These are phyloP conservation scores for Trypoxylon attenuatum DNA, from an alignment of 2,888 invertebrate genomes.

Conservation along the genomic window DNA sequence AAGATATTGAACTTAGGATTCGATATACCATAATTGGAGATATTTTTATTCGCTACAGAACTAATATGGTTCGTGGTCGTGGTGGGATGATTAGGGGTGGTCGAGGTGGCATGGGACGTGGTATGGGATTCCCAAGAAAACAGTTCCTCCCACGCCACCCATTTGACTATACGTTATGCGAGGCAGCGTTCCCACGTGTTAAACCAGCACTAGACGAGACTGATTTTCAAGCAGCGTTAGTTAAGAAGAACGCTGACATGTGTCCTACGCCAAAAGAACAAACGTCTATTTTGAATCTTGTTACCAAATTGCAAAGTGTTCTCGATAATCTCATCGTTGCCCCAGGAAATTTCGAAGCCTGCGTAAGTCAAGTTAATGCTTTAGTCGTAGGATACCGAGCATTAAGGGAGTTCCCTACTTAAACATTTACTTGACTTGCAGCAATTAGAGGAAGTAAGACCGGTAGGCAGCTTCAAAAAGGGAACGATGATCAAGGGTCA, in stretches of 20 bases:
- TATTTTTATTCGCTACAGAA: slow-evolving; percentile 6
- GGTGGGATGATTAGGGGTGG: slow-evolving; percentile 82
- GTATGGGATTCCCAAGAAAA: slow-evolving; percentile 80
- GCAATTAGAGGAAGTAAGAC: slow-evolving; percentile 95
- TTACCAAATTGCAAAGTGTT: slow-evolving; percentile 95
- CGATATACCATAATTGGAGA: not conserved
- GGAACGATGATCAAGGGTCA: slow-evolving; percentile 97
- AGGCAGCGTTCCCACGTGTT: slow-evolving; percentile 91
- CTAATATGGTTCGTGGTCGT: slow-evolving; percentile 80
- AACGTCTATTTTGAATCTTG: slow-evolving; percentile 92
- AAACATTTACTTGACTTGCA: slow-evolving; percentile 66
- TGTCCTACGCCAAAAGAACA: slow-evolving; percentile 94
- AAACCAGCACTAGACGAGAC: slow-evolving; percentile 89
- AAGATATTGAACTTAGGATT: too few relatives aligned
- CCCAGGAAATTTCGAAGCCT: slow-evolving; percentile 95
- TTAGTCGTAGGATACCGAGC: too few relatives aligned
- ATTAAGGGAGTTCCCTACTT: too few relatives aligned
- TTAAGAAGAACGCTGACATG: slow-evolving; percentile 94
- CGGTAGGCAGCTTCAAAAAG: slow-evolving; percentile 98
- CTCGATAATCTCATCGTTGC: slow-evolving; percentile 95
- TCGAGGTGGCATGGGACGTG: slow-evolving; percentile 81
- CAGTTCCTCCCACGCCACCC: slow-evolving; percentile 86
- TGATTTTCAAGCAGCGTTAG: slow-evolving; percentile 89
- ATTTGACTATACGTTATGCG: slow-evolving; percentile 91
- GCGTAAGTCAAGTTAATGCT: slow-evolving; percentile 85